Evolutionary conservation across 2,888 invertebrate species (phyloP), one percentile per base, ranked within the genome.

Genomic region (Byasa hedistus): DNA sequence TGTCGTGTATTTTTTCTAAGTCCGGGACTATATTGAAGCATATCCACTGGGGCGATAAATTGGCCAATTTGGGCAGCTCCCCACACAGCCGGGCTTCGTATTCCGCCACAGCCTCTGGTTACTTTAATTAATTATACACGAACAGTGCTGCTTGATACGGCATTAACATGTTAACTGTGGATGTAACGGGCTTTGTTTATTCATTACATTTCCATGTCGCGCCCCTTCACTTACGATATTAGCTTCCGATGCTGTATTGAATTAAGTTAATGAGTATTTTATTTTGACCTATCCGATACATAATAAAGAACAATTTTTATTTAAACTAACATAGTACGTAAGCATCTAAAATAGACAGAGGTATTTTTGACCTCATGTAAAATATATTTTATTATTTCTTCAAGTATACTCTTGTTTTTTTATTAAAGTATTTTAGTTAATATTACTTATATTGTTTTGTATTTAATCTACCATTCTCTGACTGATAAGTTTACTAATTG

Each of bases 51-150:
- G 69, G 76, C 83, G 80, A 83, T 84, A 83, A 84, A 85, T 85
- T 84, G 82, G 83, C 73, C 81, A 82, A 85, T 84, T 85, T 85
- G 83, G 74, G 3, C 39, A 27, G 84, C 81, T 73, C 69, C 57
- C 57, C 52, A 52, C 61, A 39, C 65, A 61, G 57, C 39, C 57
- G 57, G 61, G 61, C 57, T 24, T 61, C 48, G 61, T 61, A 44
- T 65, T 66, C 51, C 39, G 57, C 36, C 23, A 21, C 61, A 61
- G 39, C 52, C 52, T 54, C 51, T 61, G 61, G 62, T 66, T 66
- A 62, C 62, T 62, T 59, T 62, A 66, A 66, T 66, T 66, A 66
- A 66, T 66, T 66, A 66, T 66, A 44, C 62, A 3, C 44, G 62
- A 57, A 55, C 24, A 61, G 55, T 62, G 32, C 58, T 62, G 62